Conservation (phyloP, 2,797 vertebrate species). For the Mycteria americana region DNA sequence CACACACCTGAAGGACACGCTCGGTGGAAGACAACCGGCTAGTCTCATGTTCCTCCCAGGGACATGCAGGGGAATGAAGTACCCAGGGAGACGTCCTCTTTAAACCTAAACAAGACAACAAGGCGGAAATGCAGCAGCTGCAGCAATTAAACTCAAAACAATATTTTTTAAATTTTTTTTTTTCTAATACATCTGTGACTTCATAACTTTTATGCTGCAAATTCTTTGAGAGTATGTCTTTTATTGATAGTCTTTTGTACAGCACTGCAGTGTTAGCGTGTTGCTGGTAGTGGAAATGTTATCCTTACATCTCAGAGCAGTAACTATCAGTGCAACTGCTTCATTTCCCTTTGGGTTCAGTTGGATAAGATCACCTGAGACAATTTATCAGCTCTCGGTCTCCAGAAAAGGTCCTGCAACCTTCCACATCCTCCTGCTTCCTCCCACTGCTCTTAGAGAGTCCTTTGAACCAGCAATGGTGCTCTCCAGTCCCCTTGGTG, state of each 20-base stretch:
- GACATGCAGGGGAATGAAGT: background rate
- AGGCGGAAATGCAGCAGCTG: background rate
- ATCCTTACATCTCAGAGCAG: background rate
- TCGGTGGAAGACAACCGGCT: accelerated
- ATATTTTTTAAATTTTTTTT: background rate
- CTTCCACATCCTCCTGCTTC: background rate
- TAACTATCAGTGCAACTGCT: background rate
- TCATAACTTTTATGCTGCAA: background rate
- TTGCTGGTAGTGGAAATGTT: background rate
- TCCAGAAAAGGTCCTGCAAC: background rate
- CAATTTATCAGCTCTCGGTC: background rate
- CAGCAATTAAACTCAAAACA: background rate
- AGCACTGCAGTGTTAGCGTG: background rate
- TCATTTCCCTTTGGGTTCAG: background rate
- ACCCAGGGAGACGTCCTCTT: background rate
- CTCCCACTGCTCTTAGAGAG: background rate
- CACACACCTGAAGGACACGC: accelerated
- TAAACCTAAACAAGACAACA: background rate
- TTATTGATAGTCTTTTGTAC: background rate
- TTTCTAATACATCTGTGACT: background rate
- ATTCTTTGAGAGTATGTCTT: background rate
- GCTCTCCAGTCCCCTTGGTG: background rate
- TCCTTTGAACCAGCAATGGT: background rate
- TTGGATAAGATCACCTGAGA: background rate
- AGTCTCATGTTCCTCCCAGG: background rate